Percentiles rank a stretch among this genome's conserved stretches.
These are phyloP conservation scores for Kryphioiulus occultus DNA, from an alignment of 2,888 invertebrate genomes.

Conservation along the genomic window DNA sequence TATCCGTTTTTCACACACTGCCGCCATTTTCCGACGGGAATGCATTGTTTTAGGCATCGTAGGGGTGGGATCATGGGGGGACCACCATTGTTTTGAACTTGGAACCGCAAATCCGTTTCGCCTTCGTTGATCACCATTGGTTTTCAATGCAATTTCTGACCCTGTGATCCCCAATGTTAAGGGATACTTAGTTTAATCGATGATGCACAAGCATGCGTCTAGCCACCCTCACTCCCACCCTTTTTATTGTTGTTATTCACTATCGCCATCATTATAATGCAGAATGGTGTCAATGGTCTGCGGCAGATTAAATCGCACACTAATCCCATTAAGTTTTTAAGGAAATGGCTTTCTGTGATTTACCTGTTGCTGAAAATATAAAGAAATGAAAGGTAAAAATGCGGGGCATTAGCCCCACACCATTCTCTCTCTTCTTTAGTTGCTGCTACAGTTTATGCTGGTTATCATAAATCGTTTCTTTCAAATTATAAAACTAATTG, in stretches of 20 bases:
- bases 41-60: neutral
- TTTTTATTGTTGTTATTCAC: neutral
- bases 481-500: no score
- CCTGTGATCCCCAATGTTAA: conserved; percentile 21
- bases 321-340: neutral
- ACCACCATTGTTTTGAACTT: neutral
- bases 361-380: neutral
- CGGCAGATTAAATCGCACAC: neutral
- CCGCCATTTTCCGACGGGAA: neutral
- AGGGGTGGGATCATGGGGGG: neutral
- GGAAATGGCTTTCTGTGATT: neutral
- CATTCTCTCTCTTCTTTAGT: neutral
- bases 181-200: conserved; percentile 15
- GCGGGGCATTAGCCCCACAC: neutral
- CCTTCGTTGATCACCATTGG: neutral
- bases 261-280: neutral
- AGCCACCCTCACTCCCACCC: neutral
- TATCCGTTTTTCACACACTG: neutral
- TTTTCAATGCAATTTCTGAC: neutral
- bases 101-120: conserved; percentile 29
- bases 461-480: no score
- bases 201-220: conserved; percentile 27
- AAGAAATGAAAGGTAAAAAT: neutral
- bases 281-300: conserved; percentile 27
- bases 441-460: neutral